phyloP scores from a whole-genome alignment of 92 coral and sea anemone genomes.

The Phenganax subtilis region DNA sequence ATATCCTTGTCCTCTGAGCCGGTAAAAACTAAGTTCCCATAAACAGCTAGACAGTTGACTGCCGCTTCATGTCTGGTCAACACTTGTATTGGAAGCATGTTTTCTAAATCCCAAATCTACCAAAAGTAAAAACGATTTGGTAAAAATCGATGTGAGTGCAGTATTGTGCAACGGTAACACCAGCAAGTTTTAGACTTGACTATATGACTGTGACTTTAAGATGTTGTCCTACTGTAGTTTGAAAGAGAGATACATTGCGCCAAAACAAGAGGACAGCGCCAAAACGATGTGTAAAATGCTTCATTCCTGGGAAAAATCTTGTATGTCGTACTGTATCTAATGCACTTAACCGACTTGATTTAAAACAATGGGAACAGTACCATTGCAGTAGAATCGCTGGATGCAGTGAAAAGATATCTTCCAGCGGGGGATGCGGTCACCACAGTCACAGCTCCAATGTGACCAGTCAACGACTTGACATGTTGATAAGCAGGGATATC shows the following conservation, averaged over 20 bases:
- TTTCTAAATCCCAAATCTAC: conserved; percentile 93
- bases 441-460: conserved; percentile 91
- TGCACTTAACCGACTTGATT: background rate
- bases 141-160: too few relatives aligned
- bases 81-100: conserved; percentile 94
- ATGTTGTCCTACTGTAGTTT: too few relatives aligned
- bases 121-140: background rate
- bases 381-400: conserved; percentile 96
- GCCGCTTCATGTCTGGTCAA: conserved; percentile 97
- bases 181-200: too few relatives aligned
- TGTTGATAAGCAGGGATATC: conserved; percentile 82
- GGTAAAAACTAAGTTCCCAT: conserved; percentile 79
- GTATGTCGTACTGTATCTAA: background rate
- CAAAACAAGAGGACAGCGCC: too few relatives aligned
- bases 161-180: too few relatives aligned
- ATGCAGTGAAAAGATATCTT: conserved; percentile 83
- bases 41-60: conserved; percentile 88
- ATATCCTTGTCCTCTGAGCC: conserved; percentile 99
- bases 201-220: too few relatives aligned
- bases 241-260: too few relatives aligned
- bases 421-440: conserved; percentile 74
- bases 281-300: too few relatives aligned
- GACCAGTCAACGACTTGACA: conserved; percentile 83
- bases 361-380: conserved; percentile 33
- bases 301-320: too few relatives aligned